Conservation (phyloP, 1,140 invertebrate species). For the Drosophila pectinifera region DNA sequence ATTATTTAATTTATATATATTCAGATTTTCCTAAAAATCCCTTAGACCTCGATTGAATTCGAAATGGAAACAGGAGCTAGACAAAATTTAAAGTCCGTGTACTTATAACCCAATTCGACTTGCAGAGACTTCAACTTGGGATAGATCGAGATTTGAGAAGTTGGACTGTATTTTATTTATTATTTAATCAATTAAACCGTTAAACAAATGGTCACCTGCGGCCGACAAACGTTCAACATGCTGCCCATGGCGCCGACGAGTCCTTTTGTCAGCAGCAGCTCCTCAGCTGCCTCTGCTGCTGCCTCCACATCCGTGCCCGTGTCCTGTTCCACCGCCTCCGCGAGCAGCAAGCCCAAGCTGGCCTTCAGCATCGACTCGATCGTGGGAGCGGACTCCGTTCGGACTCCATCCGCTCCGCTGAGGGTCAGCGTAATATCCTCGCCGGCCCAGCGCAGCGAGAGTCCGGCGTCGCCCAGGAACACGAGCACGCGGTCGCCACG, state of each 20-base stretch:
- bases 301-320: slow-evolving; percentile 32
- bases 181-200: slow-evolving; percentile 23
- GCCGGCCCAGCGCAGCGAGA: slow-evolving; percentile 65
- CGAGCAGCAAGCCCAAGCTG: slow-evolving; percentile 93
- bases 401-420: slow-evolving; percentile 57
- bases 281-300: slow-evolving; percentile 40
- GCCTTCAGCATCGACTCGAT: slow-evolving; percentile 98
- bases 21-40: not conserved
- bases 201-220: slow-evolving; percentile 84
- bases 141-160: slow-evolving; percentile 14
- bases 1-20: not conserved
- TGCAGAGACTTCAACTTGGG: slow-evolving; percentile 17
- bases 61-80: not conserved
- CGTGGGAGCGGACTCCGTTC: slow-evolving; percentile 87
- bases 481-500: slow-evolving; percentile 47
- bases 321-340: slow-evolving; percentile 40
- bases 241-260: slow-evolving; percentile 84
- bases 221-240: slow-evolving; percentile 81
- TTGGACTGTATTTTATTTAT: slow-evolving; percentile 10
- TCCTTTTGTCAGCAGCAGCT: slow-evolving; percentile 69
- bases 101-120: slow-evolving; percentile 16
- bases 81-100: not conserved
- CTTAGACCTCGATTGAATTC: not conserved
- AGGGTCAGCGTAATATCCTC: slow-evolving; percentile 70
- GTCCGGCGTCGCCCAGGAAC: slow-evolving; percentile 58